Conservation (phyloP, 2,113 vertebrate genomes). For the Loxodonta africana region DNA sequence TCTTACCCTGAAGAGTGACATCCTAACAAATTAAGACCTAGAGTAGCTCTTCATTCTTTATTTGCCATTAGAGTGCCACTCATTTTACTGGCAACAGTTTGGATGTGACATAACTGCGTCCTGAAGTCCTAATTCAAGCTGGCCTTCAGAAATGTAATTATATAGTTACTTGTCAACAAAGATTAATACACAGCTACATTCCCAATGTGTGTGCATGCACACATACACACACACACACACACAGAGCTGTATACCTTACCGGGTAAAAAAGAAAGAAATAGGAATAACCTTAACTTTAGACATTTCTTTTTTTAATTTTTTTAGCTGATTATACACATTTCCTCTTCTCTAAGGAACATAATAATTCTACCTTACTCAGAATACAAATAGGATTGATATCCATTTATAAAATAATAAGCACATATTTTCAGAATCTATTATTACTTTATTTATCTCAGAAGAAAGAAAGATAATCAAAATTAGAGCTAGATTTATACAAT, state of each 20-base stretch:
- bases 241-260: not conserved
- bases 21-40: not conserved
- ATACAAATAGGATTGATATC: not conserved
- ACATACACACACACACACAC: too few species aligned
- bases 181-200: fast-evolving
- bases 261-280: too few species aligned
- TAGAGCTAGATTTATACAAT: not conserved
- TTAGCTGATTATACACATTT: not conserved
- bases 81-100: not conserved
- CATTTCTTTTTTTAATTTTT: not conserved
- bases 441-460: not conserved
- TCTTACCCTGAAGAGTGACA: not conserved
- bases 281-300: not conserved
- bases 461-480: not conserved
- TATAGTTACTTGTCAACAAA: not conserved
- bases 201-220: too few species aligned
- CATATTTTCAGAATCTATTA: not conserved
- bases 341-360: not conserved
- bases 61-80: not conserved
- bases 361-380: not conserved
- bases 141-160: not conserved
- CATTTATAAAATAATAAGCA: not conserved
- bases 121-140: not conserved
- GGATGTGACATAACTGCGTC: not conserved
- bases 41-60: not conserved